Evolutionary conservation across 1,140 invertebrate genomes (phyloP).

Genomic region (Zaprionus inermis): DNA sequence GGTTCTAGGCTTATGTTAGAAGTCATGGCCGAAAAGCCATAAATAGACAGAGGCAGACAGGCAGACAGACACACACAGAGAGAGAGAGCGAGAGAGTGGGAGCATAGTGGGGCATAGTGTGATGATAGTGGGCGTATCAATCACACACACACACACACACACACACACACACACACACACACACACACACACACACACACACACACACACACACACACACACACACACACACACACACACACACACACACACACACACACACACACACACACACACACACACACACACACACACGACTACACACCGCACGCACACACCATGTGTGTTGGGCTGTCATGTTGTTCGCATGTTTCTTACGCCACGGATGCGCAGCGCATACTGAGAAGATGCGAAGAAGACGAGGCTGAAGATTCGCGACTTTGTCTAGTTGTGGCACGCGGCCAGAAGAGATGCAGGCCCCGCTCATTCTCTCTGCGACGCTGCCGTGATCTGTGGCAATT

Average conservation of each 20-base stretch:
- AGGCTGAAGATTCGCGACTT: background rate
- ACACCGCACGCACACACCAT: background rate
- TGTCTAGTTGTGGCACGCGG: constrained; percentile 17
- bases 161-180: background rate
- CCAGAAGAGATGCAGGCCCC: background rate
- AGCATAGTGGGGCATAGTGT: background rate
- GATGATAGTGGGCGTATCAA: constrained; percentile 68
- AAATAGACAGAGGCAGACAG: background rate
- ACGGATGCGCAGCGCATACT: constrained; percentile 38
- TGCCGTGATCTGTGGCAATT: constrained; percentile 58
- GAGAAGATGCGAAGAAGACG: constrained; percentile 15
- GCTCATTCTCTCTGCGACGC: too few species aligned
- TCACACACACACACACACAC: constrained; percentile 42
- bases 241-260: constrained; percentile 1
- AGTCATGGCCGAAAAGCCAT: constrained; percentile 30
- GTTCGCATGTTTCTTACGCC: constrained; percentile 46
- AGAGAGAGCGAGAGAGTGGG: background rate
- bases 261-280: background rate
- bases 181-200: constrained; percentile 1
- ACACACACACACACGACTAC: background rate
- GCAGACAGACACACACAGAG: too few species aligned
- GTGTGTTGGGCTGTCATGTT: constrained; percentile 50
- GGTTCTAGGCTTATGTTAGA: constrained; percentile 23
- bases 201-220: constrained; percentile 34
- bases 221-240: background rate